phyloP scores from a whole-genome alignment of 2,888 invertebrate genomes.

The Camponotus fellah region DNA sequence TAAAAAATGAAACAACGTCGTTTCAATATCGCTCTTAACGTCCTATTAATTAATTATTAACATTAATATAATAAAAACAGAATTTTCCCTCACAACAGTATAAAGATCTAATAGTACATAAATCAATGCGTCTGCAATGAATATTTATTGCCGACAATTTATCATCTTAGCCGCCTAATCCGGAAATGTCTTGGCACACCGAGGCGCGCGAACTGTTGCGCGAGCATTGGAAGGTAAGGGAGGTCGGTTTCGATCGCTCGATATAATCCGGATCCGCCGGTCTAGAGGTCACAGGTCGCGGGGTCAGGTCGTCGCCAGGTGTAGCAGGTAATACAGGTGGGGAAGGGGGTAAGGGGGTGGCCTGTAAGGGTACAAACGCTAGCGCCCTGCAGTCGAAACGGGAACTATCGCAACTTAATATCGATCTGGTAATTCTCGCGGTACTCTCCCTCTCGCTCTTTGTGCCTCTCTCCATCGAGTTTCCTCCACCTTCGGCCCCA shows the following conservation, averaged over 20 bases:
- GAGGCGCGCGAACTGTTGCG: constrained; percentile 40
- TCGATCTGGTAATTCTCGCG: constrained; percentile 84
- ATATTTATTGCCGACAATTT: constrained; percentile 36
- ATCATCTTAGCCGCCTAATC: constrained; percentile 42
- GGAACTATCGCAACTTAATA: constrained; percentile 85
- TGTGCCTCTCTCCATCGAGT: constrained; percentile 47
- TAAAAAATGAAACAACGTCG: not conserved
- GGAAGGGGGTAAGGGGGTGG: constrained; percentile 49
- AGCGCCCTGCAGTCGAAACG: constrained; percentile 83
- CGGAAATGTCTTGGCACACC: constrained; percentile 40
- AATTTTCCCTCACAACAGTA: not conserved
- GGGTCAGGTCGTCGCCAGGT: constrained; percentile 75
- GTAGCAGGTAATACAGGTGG: constrained; percentile 62
- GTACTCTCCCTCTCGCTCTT: constrained; percentile 61
- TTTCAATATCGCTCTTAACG: not conserved
- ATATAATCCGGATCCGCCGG: constrained; percentile 63
- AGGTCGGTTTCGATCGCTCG: constrained; percentile 54
- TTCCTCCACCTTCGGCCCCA: constrained; percentile 57
- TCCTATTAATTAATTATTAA: not conserved
- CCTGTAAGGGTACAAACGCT: constrained; percentile 74
- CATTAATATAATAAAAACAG: not conserved
- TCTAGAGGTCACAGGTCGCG: constrained; percentile 72
- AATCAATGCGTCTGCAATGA: constrained; percentile 31
- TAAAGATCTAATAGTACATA: not conserved
- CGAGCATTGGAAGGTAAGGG: constrained; percentile 51